Evolutionary conservation across 2,888 invertebrate species (phyloP), one percentile per base, ranked within the genome.

Genomic region (Dione juno): DNA sequence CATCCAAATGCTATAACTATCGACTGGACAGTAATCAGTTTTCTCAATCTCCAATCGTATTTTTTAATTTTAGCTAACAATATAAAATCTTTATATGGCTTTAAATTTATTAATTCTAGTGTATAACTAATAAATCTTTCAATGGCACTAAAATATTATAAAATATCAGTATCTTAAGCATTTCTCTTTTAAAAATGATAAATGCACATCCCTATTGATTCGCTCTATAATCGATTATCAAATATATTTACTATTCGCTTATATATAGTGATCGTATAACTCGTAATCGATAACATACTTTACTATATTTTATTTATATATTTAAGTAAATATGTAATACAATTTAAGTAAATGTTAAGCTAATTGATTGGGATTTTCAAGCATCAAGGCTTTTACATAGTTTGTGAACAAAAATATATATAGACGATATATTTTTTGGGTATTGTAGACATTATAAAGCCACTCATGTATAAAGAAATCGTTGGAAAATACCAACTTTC

Each of bases 171-270:
- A 14, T 53, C 28, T 13, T n/a, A n/a, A 57, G 37, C 37, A 57
- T 19, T 19, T 40, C 16, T 16, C 5, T 57, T 57, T 40, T 9
- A 16, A 10, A 57, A 57, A 16, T 40, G 37, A 57, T 57, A 57
- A 57, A 57, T 57, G 57, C 57, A 57, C 57, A 37, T 40, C 37
- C 16, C 7, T 57, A 57, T 57, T 57, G 37, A 57, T 16, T 57
- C 11, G 16, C 11, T n/a, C 11, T 57, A 16, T 57, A 1, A 9
- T 53, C 28, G 35, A 35, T 28, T 14, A 35, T 35, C n/a, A 37
- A 16, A 57, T 57, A 16, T 35, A 43, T 43, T 28, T 28, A 28
- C 28, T 28, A 28, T 28, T 28, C 28, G 3, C 2, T 28, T 28
- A 28, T 28, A 28, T 28, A 28, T 28, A 28, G 5, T 5, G 5